phyloP scores from a whole-genome alignment of 2,888 invertebrate species.

The Mythimna loreyi region DNA sequence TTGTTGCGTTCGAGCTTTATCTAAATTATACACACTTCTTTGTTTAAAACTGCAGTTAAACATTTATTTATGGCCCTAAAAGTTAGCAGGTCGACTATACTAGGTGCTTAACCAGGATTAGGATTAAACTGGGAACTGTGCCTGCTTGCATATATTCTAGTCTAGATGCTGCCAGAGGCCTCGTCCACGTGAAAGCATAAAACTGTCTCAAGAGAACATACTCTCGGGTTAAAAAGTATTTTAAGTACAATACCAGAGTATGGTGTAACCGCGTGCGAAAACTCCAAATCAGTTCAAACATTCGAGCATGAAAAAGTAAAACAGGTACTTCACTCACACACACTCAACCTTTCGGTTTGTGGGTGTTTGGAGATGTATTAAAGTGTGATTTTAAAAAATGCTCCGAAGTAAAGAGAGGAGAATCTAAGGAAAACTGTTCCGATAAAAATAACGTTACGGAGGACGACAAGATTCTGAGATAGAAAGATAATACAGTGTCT shows the following conservation, averaged over 20 bases:
- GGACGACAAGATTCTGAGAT: constrained; percentile 34
- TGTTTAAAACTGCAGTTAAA: constrained; percentile 19
- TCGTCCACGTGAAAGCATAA: no score
- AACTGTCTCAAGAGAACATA: no score
- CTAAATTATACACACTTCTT: constrained; percentile 20
- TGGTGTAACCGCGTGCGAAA: no score
- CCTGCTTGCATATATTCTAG: background rate
- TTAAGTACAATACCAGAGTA: no score
- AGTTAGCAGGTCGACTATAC: background rate
- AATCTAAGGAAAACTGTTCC: constrained; percentile 16
- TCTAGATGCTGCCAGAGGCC: no score
- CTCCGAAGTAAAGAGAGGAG: constrained; percentile 1
- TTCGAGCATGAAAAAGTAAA: no score
- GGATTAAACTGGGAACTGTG: background rate
- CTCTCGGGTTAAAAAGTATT: no score
- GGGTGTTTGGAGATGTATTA: no score
- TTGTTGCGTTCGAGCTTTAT: constrained; percentile 29
- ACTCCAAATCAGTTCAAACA: no score
- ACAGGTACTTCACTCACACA: no score
- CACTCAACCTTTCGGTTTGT: no score
- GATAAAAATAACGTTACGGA: constrained; percentile 46
- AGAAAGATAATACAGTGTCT: constrained; percentile 53
- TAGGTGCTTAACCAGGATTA: background rate
- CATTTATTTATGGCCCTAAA: background rate
- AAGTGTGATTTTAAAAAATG: background rate